These are phyloP conservation scores for Eulithis prunata DNA, from an alignment of 2,888 invertebrate genomes.

Conservation along the genomic window DNA sequence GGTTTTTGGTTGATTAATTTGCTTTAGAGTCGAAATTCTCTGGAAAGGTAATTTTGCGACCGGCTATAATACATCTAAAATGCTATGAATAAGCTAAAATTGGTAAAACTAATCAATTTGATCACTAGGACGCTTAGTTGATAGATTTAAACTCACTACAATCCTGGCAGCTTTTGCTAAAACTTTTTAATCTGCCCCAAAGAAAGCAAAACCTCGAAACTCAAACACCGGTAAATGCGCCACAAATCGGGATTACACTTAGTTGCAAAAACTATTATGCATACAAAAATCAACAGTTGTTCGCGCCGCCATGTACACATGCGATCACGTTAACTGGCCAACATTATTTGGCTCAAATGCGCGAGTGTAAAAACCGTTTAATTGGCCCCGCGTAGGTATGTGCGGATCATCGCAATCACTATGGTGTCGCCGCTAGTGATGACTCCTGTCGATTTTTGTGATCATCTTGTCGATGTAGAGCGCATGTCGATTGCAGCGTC, in stretches of 20 bases:
- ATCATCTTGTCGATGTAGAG: background rate
- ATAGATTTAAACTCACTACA: too few relatives aligned
- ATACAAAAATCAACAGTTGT: constrained; percentile 47
- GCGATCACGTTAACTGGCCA: constrained; percentile 49
- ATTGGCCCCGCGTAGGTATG: constrained; percentile 65
- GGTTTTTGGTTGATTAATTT: constrained; percentile 7
- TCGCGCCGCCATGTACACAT: constrained; percentile 41
- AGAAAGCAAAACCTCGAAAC: constrained; percentile 13
- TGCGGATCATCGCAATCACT: constrained; percentile 75
- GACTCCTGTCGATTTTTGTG: constrained; percentile 34
- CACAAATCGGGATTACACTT: constrained; percentile 42
- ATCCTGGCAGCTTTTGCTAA: background rate
- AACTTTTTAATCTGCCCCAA: background rate
- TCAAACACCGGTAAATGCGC: constrained; percentile 19
- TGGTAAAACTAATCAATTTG: too few relatives aligned
- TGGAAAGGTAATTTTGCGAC: background rate
- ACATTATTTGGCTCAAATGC: constrained; percentile 72
- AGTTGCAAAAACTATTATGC: constrained; percentile 47
- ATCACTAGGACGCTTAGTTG: too few relatives aligned
- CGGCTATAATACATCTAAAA: background rate
- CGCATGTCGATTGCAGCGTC: background rate
- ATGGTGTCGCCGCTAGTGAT: constrained; percentile 67
- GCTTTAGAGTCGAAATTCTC: background rate
- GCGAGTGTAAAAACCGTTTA: constrained; percentile 80
- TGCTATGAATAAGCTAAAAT: too few relatives aligned